A percentile compares a stretch with the other conserved stretches of the same genome.
Conservation (phyloP, 2,797 vertebrate species). For the Arctocebus calabarensis region DNA sequence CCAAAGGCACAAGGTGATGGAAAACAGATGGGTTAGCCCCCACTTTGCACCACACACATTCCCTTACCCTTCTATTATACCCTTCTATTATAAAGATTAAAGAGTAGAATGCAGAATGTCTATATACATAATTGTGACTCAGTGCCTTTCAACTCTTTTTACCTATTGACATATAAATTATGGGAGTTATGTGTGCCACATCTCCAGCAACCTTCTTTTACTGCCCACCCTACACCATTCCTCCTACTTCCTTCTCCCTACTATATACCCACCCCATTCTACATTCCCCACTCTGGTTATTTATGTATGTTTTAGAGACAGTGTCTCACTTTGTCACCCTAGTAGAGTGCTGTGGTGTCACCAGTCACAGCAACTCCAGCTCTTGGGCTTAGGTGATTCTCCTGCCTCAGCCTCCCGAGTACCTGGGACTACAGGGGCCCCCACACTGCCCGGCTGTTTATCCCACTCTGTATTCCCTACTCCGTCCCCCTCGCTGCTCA, state of each 20-base stretch:
- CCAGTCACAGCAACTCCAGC: no score
- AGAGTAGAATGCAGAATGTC: conserved; percentile 47
- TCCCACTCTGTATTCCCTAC: background rate
- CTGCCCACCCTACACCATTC: background rate
- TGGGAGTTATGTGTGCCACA: background rate
- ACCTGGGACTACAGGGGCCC: no score
- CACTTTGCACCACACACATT: conserved; percentile 35
- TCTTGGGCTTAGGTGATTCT: no score
- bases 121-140: conserved; percentile 36
- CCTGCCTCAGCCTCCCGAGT: no score
- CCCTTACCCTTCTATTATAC: conserved; percentile 48
- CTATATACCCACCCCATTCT: background rate
- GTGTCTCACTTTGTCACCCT: no score
- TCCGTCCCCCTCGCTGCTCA: background rate
- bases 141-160: conserved; percentile 45
- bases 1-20: conserved; percentile 59
- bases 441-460: background rate
- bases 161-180: conserved; percentile 16
- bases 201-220: background rate
- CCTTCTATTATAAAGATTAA: conserved; percentile 59
- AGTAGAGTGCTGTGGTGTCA: no score
- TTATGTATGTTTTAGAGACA: no score
- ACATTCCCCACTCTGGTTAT: background rate
- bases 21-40: conserved; percentile 66
- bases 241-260: no score